phyloP scores from a whole-genome alignment of 2,113 vertebrate species.

The Phyllostomus discolor region DNA sequence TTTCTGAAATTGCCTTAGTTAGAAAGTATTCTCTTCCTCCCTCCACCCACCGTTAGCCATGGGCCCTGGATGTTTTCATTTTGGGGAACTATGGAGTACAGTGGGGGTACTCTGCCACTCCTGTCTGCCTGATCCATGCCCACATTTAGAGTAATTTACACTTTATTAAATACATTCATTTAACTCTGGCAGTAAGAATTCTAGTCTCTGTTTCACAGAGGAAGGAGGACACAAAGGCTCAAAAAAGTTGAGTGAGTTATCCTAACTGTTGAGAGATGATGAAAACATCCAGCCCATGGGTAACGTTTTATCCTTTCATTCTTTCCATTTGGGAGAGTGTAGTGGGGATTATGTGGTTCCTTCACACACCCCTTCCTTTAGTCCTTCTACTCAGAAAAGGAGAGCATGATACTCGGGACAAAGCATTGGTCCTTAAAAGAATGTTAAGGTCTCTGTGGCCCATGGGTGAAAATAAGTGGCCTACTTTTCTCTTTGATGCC shows the following conservation, averaged over 20 bases:
- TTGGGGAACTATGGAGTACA: background rate
- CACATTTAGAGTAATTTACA: background rate
- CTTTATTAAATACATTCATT: background rate
- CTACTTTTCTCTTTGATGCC: background rate
- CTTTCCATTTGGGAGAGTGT: background rate
- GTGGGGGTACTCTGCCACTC: background rate
- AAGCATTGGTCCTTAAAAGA: background rate
- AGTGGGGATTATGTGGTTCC: background rate
- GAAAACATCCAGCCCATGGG: background rate
- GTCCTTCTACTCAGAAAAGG: background rate
- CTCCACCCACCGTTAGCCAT: background rate
- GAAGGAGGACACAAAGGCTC: background rate
- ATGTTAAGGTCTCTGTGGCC: background rate
- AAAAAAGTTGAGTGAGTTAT: background rate
- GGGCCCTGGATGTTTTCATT: background rate
- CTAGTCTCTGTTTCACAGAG: background rate
- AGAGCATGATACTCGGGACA: background rate
- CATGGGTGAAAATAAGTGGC: background rate
- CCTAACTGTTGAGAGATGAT: background rate
- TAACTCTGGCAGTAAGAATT: background rate
- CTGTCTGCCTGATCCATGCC: background rate
- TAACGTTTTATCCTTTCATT: background rate
- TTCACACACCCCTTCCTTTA: background rate
- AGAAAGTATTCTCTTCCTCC: background rate
- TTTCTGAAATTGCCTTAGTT: constrained; percentile 41